These are phyloP conservation scores for Acronicta aceris DNA, from an alignment of 2,888 invertebrate genomes.

Conservation along the genomic window DNA sequence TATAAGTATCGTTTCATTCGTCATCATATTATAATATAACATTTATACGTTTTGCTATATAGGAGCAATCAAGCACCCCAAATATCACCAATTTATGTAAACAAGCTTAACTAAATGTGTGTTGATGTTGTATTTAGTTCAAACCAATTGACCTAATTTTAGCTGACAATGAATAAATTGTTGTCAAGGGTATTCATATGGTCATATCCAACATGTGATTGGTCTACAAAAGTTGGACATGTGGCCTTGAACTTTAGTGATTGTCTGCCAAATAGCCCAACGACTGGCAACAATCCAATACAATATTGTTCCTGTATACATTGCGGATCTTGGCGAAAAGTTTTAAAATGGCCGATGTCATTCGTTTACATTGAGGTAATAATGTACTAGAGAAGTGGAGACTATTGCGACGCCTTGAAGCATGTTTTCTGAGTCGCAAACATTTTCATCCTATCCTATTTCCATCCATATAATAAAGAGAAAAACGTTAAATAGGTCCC, in stretches of 20 bases:
- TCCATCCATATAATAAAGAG: not conserved
- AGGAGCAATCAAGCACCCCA: not conserved
- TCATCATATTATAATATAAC: no score
- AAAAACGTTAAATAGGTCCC: not conserved
- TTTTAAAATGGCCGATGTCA: slow-evolving; percentile 10
- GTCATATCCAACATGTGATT: slow-evolving; percentile 33
- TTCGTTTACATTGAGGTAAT: slow-evolving; percentile 9
- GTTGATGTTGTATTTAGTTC: slow-evolving; percentile 57
- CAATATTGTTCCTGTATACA: slow-evolving; percentile 57
- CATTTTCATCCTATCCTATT: not conserved
- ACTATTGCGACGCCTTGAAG: not conserved
- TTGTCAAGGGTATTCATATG: slow-evolving; percentile 51
- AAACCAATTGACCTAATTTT: slow-evolving; percentile 61
- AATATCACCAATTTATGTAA: slow-evolving; percentile 73
- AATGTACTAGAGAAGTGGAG: no score
- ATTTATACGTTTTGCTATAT: no score
- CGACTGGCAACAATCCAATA: slow-evolving; percentile 65
- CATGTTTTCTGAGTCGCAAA: no score
- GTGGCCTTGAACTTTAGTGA: slow-evolving; percentile 65
- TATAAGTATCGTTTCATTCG: no score
- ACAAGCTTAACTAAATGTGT: slow-evolving; percentile 85
- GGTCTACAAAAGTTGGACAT: slow-evolving; percentile 37
- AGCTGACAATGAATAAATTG: slow-evolving; percentile 50
- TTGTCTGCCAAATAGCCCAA: slow-evolving; percentile 63
- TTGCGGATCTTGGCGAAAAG: slow-evolving; percentile 21